Percentiles rank a stretch among this genome's conserved stretches.
phyloP scores from a whole-genome alignment of 2,113 vertebrate genomes.

The Bubo scandiacus region DNA sequence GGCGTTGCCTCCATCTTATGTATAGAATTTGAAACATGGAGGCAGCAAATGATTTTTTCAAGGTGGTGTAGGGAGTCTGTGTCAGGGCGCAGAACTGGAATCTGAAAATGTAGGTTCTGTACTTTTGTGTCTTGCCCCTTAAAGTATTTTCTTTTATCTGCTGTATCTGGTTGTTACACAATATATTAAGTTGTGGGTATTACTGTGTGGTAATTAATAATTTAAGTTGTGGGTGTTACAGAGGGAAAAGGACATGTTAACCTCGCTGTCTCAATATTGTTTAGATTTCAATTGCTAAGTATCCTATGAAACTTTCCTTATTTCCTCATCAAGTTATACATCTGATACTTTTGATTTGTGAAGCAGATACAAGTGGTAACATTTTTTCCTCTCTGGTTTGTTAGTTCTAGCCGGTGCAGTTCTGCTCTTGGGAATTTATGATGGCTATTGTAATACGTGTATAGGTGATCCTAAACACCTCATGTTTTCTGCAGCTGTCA shows the following conservation, averaged over 20 bases:
- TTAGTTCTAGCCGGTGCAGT: neutral
- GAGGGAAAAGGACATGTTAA: neutral
- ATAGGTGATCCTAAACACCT: neutral
- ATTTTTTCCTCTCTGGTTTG: neutral
- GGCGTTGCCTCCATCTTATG: neutral
- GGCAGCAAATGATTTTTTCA: neutral
- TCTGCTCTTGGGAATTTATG: neutral
- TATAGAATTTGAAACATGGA: neutral
- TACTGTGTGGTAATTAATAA: neutral
- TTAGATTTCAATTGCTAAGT: neutral
- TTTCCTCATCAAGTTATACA: neutral
- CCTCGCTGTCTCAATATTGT: neutral
- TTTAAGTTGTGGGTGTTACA: neutral
- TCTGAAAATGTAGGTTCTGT: neutral
- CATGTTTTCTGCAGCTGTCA: neutral
- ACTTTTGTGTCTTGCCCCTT: neutral
- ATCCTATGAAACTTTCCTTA: neutral
- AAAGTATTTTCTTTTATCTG: neutral
- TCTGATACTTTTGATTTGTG: neutral
- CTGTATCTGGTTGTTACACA: neutral
- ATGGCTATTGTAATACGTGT: neutral
- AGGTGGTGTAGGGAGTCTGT: rapidly evolving
- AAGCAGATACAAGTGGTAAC: neutral
- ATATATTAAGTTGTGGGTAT: neutral
- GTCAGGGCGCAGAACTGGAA: neutral